Base-by-base conservation (phyloP, 1,140 invertebrate genomes). In the Drosophila dunni region DNA sequence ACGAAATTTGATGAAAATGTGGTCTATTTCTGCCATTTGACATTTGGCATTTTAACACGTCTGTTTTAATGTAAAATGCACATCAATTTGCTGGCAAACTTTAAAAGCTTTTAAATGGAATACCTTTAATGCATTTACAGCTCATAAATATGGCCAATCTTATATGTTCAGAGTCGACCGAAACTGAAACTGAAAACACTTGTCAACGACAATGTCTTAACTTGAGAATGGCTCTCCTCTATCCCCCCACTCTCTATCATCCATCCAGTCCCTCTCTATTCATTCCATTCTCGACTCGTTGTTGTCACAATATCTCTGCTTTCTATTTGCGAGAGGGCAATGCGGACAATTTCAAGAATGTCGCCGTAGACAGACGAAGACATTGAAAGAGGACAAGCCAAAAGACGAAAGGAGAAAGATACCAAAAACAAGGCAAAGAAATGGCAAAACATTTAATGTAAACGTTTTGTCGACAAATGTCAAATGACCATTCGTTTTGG, bases 381-480 rank as follows among this genome's bases (percentile, higher is more conserved):
- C 66, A 54, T 60, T 63, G 73, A 7, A 57, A 33, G 53, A 58
- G 53, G 54, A 33, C 29, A 34, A 56, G 66, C 50, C 24, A 51
- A 61, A 24, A 42, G 56, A 57, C 46, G 38, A 56, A 70, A 51
- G 44, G 45, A 51, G 50, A 75, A 6, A 6, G 24, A 29, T 44
- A 61, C 60, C 63, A 60, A 58, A 42, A 51, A 81, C 71, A 20
- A 60, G 66, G 71, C 84, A 79, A 78, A 78, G 83, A 83, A 81
- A 78, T 77, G 80, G 74, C 84, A 78, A 83, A 89, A 89, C 78
- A 89, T 89, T 89, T 89, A 89, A 89, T 89, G 84, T 89, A 89
- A 89, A 89, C 84, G 84, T 89, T 89, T 89, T 84, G 84, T 89
- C 84, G 84, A 81, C 84, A 89, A 89, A 89, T 89, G 84, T 89